Percentiles rank a stretch among this genome's conserved stretches.
Evolutionary conservation across 2,888 invertebrate genomes (phyloP).

Genomic region (Meta bourneti): DNA sequence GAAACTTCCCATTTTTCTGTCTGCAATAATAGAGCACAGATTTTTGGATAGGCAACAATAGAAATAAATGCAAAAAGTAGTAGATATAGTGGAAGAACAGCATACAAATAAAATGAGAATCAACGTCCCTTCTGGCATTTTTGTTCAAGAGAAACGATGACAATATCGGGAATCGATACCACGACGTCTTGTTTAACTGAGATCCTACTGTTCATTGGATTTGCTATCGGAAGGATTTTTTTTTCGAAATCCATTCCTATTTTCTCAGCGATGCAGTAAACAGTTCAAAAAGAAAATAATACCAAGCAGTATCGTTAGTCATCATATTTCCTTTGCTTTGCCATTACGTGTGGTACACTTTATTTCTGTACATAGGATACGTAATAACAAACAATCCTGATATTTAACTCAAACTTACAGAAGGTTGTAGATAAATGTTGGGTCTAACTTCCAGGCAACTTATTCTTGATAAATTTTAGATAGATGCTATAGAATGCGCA

Average conservation of each 20-base stretch:
- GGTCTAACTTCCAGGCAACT: too few relatives aligned
- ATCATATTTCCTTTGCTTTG: background rate
- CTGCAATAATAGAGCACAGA: background rate
- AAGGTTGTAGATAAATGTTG: background rate
- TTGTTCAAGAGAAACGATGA: conserved; percentile 58
- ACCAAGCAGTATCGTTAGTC: conserved; percentile 20
- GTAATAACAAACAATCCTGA: background rate
- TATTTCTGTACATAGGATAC: background rate
- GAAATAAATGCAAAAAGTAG: background rate
- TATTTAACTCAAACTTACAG: background rate
- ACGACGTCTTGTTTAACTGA: conserved; percentile 71
- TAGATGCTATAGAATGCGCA: too few relatives aligned
- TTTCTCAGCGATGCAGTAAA: conserved; percentile 25
- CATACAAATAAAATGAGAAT: conserved; percentile 28
- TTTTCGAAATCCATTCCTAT: conserved; percentile 33
- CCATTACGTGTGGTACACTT: background rate
- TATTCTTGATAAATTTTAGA: too few relatives aligned
- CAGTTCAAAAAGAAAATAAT: conserved; percentile 26
- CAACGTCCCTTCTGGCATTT: conserved; percentile 27
- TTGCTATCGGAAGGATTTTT: conserved; percentile 58
- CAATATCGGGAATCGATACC: conserved; percentile 60
- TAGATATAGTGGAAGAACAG: background rate
- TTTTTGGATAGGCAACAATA: background rate
- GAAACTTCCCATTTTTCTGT: background rate
- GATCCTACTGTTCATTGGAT: conserved; percentile 66